Base-by-base conservation (phyloP, 2,888 invertebrate genomes). In the Nineta flava region DNA sequence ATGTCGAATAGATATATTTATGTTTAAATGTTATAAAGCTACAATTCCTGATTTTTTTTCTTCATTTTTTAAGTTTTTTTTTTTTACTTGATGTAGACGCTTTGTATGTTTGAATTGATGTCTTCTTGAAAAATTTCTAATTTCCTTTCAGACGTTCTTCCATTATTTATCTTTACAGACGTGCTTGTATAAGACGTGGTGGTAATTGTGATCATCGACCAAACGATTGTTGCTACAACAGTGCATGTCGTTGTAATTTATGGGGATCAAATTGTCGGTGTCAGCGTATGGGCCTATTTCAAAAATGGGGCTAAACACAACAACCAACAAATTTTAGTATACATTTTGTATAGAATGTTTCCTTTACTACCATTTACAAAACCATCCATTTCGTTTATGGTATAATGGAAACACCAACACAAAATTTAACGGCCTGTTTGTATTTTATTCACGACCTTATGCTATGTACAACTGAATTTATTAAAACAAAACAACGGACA, bases 241-340 rank as follows among this genome's bases (percentile, higher is more conserved):
- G 85, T 55, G 82, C 86, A 55, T 90, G 88, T 69, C 77, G 88
- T 55, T 90, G 88, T 75, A 88, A 88, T 68, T 74, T 88, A 48
- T 90, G 87, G 87, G 87, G 88, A 53, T 81, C 84, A 64, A 88
- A 90, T 73, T 88, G 88, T 68, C 77, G 83, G 61, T 90, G 88
- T 68, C 87, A 88, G 68, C 79, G 88, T 59, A 81, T 84, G 79
- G 87, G 90, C 53, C 77, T 88, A 63, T 88, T 88, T 76, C 87
- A 87, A 66, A 85, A 86, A 70, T 86, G 86, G 83, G 84, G 84
- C 65, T 83, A 76, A 72, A 62, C 53, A 61, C 61, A 63, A 61
- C 68, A 26, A 5, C 26, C 26, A 6, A 26, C 26, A 26, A 26
- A 26, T 26, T 26, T 26, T 26, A 26, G 26, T 26, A 26, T 26